Evolutionary conservation across 64 coral and sea anemone species (phyloP).

Genomic region (Pocillopora damicornis): DNA sequence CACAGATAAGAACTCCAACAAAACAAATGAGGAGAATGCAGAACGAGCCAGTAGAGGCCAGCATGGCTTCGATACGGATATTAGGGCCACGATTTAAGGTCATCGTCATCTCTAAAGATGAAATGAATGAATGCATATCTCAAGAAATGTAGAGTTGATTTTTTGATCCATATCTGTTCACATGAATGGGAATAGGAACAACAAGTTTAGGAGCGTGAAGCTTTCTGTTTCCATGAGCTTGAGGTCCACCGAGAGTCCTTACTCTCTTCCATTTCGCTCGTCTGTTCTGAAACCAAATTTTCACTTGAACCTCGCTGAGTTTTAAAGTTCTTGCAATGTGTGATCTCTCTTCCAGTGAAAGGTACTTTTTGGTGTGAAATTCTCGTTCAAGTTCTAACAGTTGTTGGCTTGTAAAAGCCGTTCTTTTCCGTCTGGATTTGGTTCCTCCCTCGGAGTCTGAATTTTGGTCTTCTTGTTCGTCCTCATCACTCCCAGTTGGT

Average conservation of each 20-base stretch:
- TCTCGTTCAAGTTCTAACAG: constrained; percentile 89
- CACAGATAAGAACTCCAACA: no score
- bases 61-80: no score
- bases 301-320: constrained; percentile 82
- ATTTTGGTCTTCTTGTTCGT: constrained; percentile 43
- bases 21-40: no score
- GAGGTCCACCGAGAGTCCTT: constrained; percentile 59
- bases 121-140: constrained; percentile 37
- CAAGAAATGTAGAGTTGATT: constrained; percentile 76
- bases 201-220: constrained; percentile 84
- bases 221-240: constrained; percentile 58
- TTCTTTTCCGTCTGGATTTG: constrained; percentile 67
- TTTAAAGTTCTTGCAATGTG: constrained; percentile 80
- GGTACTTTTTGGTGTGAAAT: constrained; percentile 87
- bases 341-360: constrained; percentile 82
- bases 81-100: not conserved
- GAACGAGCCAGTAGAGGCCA: no score
- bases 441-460: constrained; percentile 30
- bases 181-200: constrained; percentile 97
- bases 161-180: constrained; percentile 72
- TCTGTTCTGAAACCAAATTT: constrained; percentile 94
- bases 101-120: not conserved
- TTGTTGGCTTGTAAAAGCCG: constrained; percentile 97
- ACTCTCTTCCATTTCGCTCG: constrained; percentile 92
- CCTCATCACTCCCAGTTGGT: not conserved